These are phyloP conservation scores for Euspilapteryx auroguttella DNA, from an alignment of 2,888 invertebrate genomes.

Conservation along the genomic window DNA sequence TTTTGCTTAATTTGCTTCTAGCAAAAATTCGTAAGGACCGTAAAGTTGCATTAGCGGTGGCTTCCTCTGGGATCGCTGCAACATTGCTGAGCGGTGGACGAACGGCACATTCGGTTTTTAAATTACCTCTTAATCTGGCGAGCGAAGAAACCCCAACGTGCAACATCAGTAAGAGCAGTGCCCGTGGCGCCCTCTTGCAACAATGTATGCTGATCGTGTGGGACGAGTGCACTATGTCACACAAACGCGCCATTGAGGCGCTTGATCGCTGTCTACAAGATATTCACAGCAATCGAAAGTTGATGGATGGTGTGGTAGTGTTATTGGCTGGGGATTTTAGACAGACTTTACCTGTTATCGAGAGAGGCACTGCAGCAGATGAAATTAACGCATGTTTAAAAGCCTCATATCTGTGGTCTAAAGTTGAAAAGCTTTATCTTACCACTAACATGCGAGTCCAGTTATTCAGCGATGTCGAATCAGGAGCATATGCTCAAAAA, in stretches of 20 bases:
- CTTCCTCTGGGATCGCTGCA: slow-evolving; percentile 12
- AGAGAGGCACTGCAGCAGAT: slow-evolving; percentile 12
- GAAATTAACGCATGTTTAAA: slow-evolving; percentile 13
- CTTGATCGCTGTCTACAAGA: slow-evolving; percentile 8
- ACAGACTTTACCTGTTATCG: no score
- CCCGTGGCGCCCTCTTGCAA: slow-evolving; percentile 9
- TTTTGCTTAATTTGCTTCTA: slow-evolving; percentile 10
- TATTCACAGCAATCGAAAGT: slow-evolving; percentile 8
- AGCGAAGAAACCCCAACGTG: slow-evolving; percentile 11
- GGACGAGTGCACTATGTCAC: slow-evolving; percentile 13
- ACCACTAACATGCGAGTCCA: slow-evolving; percentile 13
- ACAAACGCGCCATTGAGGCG: slow-evolving; percentile 9
- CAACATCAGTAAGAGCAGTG: slow-evolving; percentile 11
- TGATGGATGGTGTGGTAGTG: slow-evolving; percentile 9
- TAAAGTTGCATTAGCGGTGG: slow-evolving; percentile 10
- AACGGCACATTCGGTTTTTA: no score
- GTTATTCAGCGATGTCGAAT: slow-evolving; percentile 10
- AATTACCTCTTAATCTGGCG: no score
- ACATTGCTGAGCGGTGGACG: no score
- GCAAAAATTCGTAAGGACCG: slow-evolving; percentile 9
- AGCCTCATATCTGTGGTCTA: slow-evolving; percentile 11
- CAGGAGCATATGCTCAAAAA: slow-evolving; percentile 10
- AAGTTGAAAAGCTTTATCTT: slow-evolving; percentile 11
- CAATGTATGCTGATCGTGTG: slow-evolving; percentile 10
- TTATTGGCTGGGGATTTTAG: slow-evolving; percentile 11